phyloP scores from a whole-genome alignment of 2,113 vertebrate genomes.

The Aleadryas rufinucha region DNA sequence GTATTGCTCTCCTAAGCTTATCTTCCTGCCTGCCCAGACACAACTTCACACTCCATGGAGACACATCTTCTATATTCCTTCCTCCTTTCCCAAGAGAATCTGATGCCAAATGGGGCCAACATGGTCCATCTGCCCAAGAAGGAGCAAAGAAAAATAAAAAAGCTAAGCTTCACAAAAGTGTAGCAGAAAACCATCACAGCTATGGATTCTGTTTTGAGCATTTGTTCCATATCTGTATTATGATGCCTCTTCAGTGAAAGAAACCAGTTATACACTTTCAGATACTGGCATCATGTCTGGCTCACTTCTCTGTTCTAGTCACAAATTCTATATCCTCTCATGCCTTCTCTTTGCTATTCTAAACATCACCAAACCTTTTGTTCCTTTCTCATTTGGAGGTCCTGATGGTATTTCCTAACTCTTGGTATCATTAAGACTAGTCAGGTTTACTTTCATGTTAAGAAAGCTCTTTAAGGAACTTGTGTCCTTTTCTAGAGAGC shows the following conservation, averaged over 20 bases:
- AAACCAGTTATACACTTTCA: neutral
- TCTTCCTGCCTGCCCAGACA: neutral
- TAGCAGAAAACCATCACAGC: neutral
- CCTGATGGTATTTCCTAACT: neutral
- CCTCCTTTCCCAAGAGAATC: neutral
- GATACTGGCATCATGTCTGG: fast-evolving
- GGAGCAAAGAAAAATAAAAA: neutral
- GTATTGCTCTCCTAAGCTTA: neutral
- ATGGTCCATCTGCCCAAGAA: neutral
- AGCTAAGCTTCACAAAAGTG: neutral
- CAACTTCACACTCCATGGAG: fast-evolving
- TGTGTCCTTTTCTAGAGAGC: neutral
- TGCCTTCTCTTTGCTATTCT: neutral
- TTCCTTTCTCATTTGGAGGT: neutral
- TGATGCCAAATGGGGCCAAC: neutral
- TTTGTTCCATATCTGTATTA: neutral
- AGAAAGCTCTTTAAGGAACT: neutral
- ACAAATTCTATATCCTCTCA: neutral
- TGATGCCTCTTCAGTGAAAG: neutral
- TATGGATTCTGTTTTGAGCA: neutral
- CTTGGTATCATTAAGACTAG: neutral
- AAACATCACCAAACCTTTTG: neutral
- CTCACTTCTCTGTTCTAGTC: neutral
- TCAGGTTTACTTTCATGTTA: neutral
- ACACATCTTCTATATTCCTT: neutral